These are phyloP conservation scores for Neomonachus schauinslandi DNA, from an alignment of 2,113 vertebrate species.

Conservation along the genomic window DNA sequence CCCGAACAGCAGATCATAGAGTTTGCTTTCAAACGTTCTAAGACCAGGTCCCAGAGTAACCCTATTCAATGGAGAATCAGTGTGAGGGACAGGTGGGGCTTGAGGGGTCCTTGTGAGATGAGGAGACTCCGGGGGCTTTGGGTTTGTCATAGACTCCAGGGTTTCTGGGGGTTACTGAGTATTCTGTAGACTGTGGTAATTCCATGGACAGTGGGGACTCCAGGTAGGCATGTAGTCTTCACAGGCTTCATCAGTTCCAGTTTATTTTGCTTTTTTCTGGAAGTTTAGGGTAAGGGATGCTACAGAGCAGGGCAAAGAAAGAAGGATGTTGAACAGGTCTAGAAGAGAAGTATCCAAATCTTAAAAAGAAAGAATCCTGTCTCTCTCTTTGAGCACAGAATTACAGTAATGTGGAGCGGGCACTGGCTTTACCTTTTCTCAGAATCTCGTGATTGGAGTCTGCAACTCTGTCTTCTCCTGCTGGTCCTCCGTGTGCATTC, in stretches of 20 bases:
- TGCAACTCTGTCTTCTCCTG: not conserved
- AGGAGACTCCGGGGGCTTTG: not conserved
- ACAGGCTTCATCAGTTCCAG: not conserved
- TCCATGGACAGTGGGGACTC: not conserved
- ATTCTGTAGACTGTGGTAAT: not conserved
- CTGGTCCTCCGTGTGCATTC: too few species aligned
- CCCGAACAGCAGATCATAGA: not conserved
- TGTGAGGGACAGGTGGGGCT: not conserved
- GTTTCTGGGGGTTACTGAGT: not conserved
- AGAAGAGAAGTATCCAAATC: not conserved
- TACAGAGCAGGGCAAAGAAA: not conserved
- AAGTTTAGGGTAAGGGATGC: not conserved
- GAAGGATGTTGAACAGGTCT: not conserved
- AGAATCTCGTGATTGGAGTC: not conserved
- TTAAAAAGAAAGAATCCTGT: not conserved
- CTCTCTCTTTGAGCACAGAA: not conserved
- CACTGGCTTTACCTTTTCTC: not conserved
- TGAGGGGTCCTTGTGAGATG: not conserved
- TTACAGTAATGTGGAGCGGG: too few species aligned
- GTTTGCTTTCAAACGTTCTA: not conserved
- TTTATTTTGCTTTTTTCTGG: not conserved
- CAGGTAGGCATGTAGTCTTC: not conserved
- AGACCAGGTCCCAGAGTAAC: not conserved
- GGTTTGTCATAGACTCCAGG: not conserved
- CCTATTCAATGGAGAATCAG: not conserved